Evolutionary conservation across 2,888 invertebrate genomes (phyloP).

Genomic region (Athalia circularis): DNA sequence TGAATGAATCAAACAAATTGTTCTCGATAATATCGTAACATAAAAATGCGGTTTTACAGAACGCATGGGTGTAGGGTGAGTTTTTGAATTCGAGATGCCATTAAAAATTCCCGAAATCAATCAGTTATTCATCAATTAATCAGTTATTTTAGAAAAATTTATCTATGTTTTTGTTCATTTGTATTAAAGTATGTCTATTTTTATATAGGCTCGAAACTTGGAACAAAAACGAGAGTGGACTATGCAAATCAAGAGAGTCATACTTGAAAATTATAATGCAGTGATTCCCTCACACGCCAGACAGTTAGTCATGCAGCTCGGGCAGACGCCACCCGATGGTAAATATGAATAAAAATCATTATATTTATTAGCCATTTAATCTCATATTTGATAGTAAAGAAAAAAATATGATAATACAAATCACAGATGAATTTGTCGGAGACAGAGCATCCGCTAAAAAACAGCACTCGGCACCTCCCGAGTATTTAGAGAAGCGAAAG

Average conservation of each 20-base stretch:
- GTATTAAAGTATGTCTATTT: not conserved
- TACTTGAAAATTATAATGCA: conserved; percentile 94
- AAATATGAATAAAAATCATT: conserved; percentile 54
- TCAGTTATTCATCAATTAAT: too few species aligned
- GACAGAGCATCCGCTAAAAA: conserved; percentile 83
- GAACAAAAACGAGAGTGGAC: conserved; percentile 93
- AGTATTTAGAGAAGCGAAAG: conserved; percentile 91
- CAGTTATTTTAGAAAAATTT: not conserved
- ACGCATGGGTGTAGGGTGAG: conserved; percentile 40
- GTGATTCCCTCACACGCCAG: conserved; percentile 96
- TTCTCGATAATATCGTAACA: conserved; percentile 15
- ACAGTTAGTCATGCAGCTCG: conserved; percentile 92
- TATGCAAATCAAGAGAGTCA: conserved; percentile 88
- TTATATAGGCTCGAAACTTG: conserved; percentile 82
- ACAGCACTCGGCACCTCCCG: conserved; percentile 87
- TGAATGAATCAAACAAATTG: not conserved
- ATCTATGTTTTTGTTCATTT: too few species aligned
- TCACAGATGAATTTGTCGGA: conserved; percentile 79
- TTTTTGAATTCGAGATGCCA: not conserved
- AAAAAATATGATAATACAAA: not conserved
- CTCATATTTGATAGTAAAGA: not conserved
- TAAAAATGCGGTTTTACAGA: conserved; percentile 41
- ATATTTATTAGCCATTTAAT: not conserved
- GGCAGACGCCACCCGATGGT: conserved; percentile 85
- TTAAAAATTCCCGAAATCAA: not conserved